Conservation (phyloP, 64 coral and sea anemone genomes). For the Dendronephthya gigantea region DNA sequence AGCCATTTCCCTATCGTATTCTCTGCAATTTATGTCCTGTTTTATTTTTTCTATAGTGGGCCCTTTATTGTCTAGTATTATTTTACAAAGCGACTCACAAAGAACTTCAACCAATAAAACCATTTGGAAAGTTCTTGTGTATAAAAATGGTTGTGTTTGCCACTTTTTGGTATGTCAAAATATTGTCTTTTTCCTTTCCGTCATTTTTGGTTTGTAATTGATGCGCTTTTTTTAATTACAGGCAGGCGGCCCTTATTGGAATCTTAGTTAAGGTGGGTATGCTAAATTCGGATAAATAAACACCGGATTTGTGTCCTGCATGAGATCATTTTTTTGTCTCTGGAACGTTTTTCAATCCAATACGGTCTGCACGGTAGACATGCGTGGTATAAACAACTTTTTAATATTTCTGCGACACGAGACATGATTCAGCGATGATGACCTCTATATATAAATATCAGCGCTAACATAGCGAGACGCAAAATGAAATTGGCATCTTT, state of each 20-base stretch:
- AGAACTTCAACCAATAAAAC: slow-evolving; percentile 71
- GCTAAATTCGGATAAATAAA: too few species aligned
- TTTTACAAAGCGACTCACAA: slow-evolving; percentile 74
- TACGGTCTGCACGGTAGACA: too few species aligned
- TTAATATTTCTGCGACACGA: too few species aligned
- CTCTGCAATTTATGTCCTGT: background rate
- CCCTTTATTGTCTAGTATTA: slow-evolving; percentile 88
- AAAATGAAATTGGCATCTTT: too few species aligned
- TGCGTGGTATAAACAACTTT: too few species aligned
- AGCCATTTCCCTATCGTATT: too few species aligned
- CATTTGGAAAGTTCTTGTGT: slow-evolving; percentile 91
- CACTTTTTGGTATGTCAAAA: slow-evolving; percentile 74
- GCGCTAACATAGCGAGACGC: too few species aligned
- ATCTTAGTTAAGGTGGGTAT: slow-evolving; percentile 22
- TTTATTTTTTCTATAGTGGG: slow-evolving; percentile 60
- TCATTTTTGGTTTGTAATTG: background rate
- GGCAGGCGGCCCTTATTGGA: slow-evolving; percentile 49
- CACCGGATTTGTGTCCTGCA: too few species aligned
- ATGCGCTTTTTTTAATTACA: slow-evolving; percentile 1
- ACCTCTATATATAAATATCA: too few species aligned
- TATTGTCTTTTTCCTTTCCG: background rate
- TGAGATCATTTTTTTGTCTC: too few species aligned
- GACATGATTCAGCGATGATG: too few species aligned
- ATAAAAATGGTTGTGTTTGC: slow-evolving; percentile 97
- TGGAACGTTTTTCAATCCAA: background rate